Base-by-base conservation (phyloP, 2,113 vertebrate genomes). In the Lophura nycthemera region DNA sequence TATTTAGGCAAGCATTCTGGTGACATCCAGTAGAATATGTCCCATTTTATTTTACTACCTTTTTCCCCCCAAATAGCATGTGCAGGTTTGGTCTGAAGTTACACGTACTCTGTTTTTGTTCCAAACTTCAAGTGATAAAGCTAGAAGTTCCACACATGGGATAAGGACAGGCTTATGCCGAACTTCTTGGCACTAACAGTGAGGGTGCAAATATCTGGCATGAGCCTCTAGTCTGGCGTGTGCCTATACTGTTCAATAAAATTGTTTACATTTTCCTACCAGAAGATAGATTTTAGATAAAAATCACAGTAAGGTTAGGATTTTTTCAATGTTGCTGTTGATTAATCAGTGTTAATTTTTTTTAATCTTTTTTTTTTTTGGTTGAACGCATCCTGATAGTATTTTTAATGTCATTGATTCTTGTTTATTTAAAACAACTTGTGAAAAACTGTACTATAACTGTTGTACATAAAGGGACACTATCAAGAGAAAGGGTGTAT, bases 221-320 rank as follows among this genome's bases (percentile, higher is more conserved):
- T 94, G 54, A 94, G 65, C 88, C 86, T 91, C 59, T 92, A 57
- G 64, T 54, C 56, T 94, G 54, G 87, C 80, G 30, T 91, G 85
- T 96, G 86, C 91, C 90, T 92, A 77, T 95, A 89, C 83, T 86
- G 83, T 61, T 93, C 50, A 80, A 36, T 88, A 72, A 92, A 87
- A 79, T 77, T 95, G 92, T 92, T 96, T 97, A 93, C 94, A 97
- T 95, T 89, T 96, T 96, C 93, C 71, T 96, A 91, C 59, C 80
- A 88, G 92, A 97, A 84, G 89, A 93, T 38, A 38, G 38, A 38
- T 38, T 88, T 85, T 95, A 95, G 84, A 67, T 92, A 79, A 94
- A 96, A 96, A 90, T 95, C 82, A 88, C 94, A 89, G 91, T 65
- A 83, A 93, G 56, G 75, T 95, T 94, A 90, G 95, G 57, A 43